These are phyloP conservation scores for Anarrhichthys ocellatus DNA, from an alignment of 2,113 vertebrate species.

Conservation along the genomic window DNA sequence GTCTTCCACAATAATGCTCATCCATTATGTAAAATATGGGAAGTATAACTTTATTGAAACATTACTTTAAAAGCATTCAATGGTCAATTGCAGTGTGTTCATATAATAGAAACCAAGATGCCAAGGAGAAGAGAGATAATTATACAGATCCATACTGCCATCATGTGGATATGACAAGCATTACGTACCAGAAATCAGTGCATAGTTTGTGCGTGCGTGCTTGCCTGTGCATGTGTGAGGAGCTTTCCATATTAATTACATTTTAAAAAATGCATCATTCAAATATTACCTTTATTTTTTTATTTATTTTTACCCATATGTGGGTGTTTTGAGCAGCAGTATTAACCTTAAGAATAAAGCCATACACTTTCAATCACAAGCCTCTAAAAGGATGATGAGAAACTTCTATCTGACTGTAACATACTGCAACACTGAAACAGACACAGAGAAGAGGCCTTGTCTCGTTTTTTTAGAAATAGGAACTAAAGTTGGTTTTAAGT, in stretches of 20 bases:
- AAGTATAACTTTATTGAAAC: not conserved
- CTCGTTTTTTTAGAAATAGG: constrained; percentile 56
- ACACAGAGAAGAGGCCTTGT: constrained; percentile 22
- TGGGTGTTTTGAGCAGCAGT: not conserved
- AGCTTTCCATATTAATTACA: not conserved
- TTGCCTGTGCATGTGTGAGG: not conserved
- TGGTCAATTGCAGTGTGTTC: not conserved
- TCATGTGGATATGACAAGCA: constrained; percentile 50
- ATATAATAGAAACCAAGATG: not conserved
- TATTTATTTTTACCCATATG: not conserved
- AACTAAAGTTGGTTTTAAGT: constrained; percentile 75
- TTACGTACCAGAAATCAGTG: not conserved
- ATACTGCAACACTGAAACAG: constrained; percentile 12
- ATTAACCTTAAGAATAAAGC: not conserved
- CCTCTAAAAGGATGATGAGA: not conserved
- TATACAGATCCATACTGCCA: constrained; percentile 31
- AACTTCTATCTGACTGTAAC: not conserved
- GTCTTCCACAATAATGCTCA: not conserved
- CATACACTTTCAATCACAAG: not conserved
- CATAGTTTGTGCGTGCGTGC: not conserved
- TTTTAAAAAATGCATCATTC: not conserved
- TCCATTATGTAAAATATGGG: no score
- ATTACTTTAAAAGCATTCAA: not conserved
- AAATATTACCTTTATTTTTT: not conserved
- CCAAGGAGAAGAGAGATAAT: not conserved